Conservation (phyloP, 2,797 vertebrate genomes). For the Sebastiscus albofasciatus region DNA sequence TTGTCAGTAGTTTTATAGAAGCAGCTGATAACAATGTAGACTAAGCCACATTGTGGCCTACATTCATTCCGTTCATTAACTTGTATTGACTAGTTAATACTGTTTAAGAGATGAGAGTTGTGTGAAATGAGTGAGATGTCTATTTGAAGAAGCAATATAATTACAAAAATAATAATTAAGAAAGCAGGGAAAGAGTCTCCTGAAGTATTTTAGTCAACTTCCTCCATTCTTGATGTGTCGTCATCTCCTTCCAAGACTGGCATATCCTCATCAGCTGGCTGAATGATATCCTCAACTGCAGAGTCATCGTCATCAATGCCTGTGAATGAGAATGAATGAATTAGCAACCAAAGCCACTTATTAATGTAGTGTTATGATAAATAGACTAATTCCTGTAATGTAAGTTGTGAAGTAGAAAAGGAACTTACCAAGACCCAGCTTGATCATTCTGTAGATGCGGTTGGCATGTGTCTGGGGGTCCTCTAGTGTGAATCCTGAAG, state of each 20-base stretch:
- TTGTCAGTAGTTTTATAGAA: conserved; percentile 41
- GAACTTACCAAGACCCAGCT: conserved; percentile 92
- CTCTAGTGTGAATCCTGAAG: conserved; percentile 94
- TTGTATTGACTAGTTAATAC: conserved; percentile 3
- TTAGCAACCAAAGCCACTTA: neutral
- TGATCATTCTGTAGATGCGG: conserved; percentile 98
- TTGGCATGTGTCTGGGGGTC: conserved; percentile 97
- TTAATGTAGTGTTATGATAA: neutral
- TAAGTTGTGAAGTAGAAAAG: neutral
- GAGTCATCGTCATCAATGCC: conserved; percentile 87
- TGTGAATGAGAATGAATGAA: conserved; percentile 37
- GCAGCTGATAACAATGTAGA: conserved; percentile 24
- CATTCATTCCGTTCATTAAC: conserved; percentile 6
- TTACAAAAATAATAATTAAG: conserved; percentile 63
- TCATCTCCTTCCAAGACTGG: conserved; percentile 86
- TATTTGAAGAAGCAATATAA: conserved; percentile 35
- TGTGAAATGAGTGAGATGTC: conserved; percentile 32
- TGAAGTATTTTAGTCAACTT: conserved; percentile 81
- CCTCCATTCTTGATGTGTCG: conserved; percentile 87
- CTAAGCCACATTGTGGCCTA: conserved; percentile 37
- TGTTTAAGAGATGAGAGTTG: conserved; percentile 13
- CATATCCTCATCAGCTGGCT: conserved; percentile 85
- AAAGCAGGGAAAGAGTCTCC: conserved; percentile 18
- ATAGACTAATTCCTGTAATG: neutral
- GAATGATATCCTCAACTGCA: conserved; percentile 78